Base-by-base conservation (phyloP, 2,888 invertebrate species). In the Amphipoea oculea region DNA sequence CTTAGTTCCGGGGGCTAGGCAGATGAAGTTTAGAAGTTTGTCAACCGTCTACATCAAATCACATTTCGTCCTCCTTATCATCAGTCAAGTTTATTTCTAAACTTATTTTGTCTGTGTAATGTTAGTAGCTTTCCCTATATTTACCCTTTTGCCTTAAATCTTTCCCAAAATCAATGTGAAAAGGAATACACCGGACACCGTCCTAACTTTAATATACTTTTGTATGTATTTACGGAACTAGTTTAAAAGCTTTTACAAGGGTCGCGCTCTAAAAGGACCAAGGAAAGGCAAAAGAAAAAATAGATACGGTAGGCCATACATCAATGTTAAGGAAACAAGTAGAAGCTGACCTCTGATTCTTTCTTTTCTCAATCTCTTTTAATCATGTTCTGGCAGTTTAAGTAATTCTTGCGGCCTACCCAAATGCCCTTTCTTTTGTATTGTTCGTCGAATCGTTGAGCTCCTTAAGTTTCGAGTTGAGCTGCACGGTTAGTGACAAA, bases 161-260 rank as follows among this genome's bases (percentile, higher is more conserved):
- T 69, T 29, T 48, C 48, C 12, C 29, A 12, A 48, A 48, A 51
- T 12, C 12, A 36, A 36, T 29, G 11, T 36, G 0, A 5, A 51
- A 69, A 20, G 7, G 20, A 69, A 48, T 29, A 48, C 0, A 48
- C 48, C 48, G 48, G 48, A 29, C 20, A 51, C 20, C 6, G 4
- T 36, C 29, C 29, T 48, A 12, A 69, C 20, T 29, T 48, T 20
- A 29, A 48, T 17, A 29, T 51, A 69, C 48, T 68, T 48, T 5
- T 29, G 29, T 20, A 29, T 68, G 20, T 51, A 23, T 51, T 69
- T 69, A 36, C 36, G 23, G 23, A 69, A 23, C 48, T 36, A 7
- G 29, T 69, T 51, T 69, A 51, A 69, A 69, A 69, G 48, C 69
- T 69, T 69, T 51, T 36, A 36, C 51, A 51, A 51, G 69, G 48